Percentiles rank a stretch among this genome's conserved stretches.
Evolutionary conservation across 2,113 vertebrate species (phyloP).

Genomic region (Paramisgurnus dabryanus): DNA sequence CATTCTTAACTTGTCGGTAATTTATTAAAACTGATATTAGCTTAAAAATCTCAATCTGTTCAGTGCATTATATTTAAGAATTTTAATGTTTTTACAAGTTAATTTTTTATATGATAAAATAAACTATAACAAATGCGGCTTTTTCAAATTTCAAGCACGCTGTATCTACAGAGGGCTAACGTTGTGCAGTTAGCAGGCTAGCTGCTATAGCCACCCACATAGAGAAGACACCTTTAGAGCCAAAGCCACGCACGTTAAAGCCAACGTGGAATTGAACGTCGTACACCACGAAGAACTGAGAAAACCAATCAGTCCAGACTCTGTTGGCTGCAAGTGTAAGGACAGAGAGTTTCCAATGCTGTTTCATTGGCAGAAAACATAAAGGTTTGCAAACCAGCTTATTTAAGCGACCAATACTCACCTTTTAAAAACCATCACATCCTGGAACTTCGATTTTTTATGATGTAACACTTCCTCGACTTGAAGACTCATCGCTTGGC

Average conservation of each 20-base stretch:
- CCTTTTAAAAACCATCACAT: conserved; percentile 94
- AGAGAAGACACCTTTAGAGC: background rate
- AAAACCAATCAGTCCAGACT: background rate
- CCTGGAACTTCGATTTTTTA: conserved; percentile 87
- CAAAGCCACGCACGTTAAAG: background rate
- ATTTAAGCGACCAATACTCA: conserved; percentile 58
- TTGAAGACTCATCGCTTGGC: conserved; percentile 90
- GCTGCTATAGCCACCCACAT: background rate
- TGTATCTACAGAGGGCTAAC: background rate
- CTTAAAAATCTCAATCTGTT: too few species aligned
- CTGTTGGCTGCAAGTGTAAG: too few species aligned
- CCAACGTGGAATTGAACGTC: background rate
- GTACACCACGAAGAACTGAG: background rate
- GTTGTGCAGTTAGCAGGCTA: conserved; percentile 9
- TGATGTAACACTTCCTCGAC: conserved; percentile 89
- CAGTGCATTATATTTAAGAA: too few species aligned
- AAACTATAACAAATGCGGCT: background rate
- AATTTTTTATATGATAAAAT: too few species aligned
- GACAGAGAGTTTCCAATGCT: background rate
- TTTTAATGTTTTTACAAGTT: too few species aligned
- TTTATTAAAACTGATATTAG: too few species aligned
- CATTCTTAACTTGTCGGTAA: too few species aligned
- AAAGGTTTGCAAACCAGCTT: conserved; percentile 53
- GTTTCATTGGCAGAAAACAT: background rate
- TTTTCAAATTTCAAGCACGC: background rate